Percentiles rank a stretch among this genome's conserved stretches.
Evolutionary conservation across 2,797 vertebrate species (phyloP).

Genomic region (Coilia nasus): DNA sequence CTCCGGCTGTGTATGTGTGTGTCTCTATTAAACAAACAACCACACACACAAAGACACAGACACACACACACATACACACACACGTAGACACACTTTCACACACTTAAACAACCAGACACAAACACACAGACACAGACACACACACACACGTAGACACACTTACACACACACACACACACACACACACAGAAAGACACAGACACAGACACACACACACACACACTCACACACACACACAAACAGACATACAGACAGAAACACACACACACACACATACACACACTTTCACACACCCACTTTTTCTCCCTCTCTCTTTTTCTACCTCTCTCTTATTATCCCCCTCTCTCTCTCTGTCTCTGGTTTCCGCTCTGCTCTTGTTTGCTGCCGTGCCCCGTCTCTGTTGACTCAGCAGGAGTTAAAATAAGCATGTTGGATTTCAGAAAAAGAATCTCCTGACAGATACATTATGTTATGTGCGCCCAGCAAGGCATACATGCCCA

Average conservation of each 20-base stretch:
- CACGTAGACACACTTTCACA: background rate
- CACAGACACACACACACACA: background rate
- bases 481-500: too few species aligned
- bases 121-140: background rate
- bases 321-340: constrained; percentile 22
- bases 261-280: background rate
- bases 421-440: constrained; percentile 28
- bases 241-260: too few species aligned
- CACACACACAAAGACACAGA: background rate
- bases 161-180: background rate
- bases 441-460: constrained; percentile 7
- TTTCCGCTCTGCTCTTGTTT: constrained; percentile 30
- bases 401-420: constrained; percentile 30
- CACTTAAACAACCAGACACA: background rate
- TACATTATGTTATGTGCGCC: background rate
- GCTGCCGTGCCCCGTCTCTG: constrained; percentile 29
- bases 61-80: too few species aligned
- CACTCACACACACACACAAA: too few species aligned
- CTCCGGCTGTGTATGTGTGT: background rate
- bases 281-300: background rate
- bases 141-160: background rate
- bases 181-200: background rate
- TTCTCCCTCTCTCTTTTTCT: constrained; percentile 22
- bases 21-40: background rate
- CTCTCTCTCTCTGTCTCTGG: background rate